phyloP scores from a whole-genome alignment of 2,888 invertebrate species.

The Ptychoptera contaminata region DNA sequence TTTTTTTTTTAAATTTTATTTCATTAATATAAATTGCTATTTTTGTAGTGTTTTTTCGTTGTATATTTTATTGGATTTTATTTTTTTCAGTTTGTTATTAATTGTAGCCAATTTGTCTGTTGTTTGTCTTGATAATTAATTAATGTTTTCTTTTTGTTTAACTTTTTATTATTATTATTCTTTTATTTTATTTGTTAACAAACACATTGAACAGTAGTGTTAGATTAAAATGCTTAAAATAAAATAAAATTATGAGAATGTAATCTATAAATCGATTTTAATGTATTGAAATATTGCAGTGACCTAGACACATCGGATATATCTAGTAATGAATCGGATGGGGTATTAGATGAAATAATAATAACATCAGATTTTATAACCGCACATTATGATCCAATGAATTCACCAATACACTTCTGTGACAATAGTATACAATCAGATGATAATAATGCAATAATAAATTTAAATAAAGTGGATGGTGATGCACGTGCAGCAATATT shows the following conservation, averaged over 20 bases:
- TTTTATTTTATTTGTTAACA: not conserved
- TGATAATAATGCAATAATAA: slow-evolving; percentile 20
- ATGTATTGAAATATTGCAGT: slow-evolving; percentile 15
- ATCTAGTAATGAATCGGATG: slow-evolving; percentile 31
- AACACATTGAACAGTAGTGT: not conserved
- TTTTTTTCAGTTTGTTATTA: slow-evolving; percentile 1
- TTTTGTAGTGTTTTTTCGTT: not conserved
- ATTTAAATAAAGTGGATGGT: slow-evolving; percentile 1
- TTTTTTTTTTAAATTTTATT: too few relatives aligned
- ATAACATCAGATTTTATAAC: slow-evolving; percentile 20
- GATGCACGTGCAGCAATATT: slow-evolving; percentile 3
- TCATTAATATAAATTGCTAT: too few relatives aligned
- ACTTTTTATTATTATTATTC: not conserved
- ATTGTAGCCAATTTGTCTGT: not conserved
- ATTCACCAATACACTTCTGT: slow-evolving; percentile 29
- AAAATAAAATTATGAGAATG: too few relatives aligned
- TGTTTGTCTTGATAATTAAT: not conserved
- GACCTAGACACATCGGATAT: slow-evolving; percentile 31
- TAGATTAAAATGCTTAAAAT: too few relatives aligned
- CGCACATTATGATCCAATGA: slow-evolving; percentile 22
- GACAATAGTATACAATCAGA: slow-evolving; percentile 28
- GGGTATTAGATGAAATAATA: slow-evolving; percentile 29
- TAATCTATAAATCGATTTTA: too few relatives aligned
- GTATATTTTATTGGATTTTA: not conserved
- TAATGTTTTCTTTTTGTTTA: not conserved